These are phyloP conservation scores for Ectropis grisescens DNA, from an alignment of 1,140 invertebrate species.

Conservation along the genomic window DNA sequence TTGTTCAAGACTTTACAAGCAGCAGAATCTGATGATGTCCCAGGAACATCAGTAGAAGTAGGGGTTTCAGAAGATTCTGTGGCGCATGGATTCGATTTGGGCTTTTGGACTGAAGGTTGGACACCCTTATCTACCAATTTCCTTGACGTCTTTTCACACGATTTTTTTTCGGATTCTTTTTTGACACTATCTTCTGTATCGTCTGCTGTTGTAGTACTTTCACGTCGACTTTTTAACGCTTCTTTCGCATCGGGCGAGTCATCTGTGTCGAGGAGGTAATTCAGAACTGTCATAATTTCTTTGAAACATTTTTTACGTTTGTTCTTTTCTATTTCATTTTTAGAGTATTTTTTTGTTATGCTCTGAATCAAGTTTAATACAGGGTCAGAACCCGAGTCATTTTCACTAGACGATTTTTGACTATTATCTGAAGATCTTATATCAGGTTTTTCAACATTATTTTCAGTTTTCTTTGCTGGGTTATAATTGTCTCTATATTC, in stretches of 20 bases:
- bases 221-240: too few relatives aligned
- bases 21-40: constrained; percentile 40
- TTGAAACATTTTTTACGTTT: constrained; percentile 54
- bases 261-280: constrained; percentile 52
- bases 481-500: too few relatives aligned
- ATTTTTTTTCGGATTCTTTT: constrained; percentile 12
- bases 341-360: constrained; percentile 50
- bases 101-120: constrained; percentile 28
- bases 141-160: too few relatives aligned
- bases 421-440: too few relatives aligned
- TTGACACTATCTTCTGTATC: background rate
- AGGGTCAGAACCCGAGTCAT: too few relatives aligned
- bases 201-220: too few relatives aligned
- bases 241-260: constrained; percentile 12
- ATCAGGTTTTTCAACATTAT: too few relatives aligned
- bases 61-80: constrained; percentile 39
- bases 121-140: constrained; percentile 37
- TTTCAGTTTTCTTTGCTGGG: too few relatives aligned
- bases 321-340: constrained; percentile 34
- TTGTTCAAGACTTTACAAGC: constrained; percentile 48
- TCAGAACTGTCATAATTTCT: constrained; percentile 47
- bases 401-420: too few relatives aligned
- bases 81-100: constrained; percentile 14
- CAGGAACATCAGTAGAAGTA: constrained; percentile 33
- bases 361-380: constrained; percentile 42